Conservation (phyloP, 2,113 vertebrate genomes). For the Lontra canadensis region DNA sequence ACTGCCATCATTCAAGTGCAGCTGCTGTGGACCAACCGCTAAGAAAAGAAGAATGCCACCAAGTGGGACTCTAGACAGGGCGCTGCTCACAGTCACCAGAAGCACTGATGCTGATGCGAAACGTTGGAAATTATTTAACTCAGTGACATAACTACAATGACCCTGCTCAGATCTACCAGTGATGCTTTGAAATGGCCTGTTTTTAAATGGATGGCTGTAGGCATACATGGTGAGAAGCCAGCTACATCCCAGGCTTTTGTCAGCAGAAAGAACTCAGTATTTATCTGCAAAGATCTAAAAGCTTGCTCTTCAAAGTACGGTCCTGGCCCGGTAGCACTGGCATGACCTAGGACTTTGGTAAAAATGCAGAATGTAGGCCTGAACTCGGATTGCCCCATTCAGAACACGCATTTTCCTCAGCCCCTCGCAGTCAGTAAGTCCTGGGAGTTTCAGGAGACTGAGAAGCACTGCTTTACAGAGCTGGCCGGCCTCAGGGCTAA, state of each 20-base stretch:
- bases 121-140: constrained; percentile 21
- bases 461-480: not conserved
- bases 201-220: not conserved
- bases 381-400: not conserved
- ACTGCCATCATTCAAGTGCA: not conserved
- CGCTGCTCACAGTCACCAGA: not conserved
- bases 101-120: not conserved
- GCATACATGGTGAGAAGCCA: not conserved
- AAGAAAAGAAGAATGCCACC: not conserved
- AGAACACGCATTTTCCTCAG: not conserved
- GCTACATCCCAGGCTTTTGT: not conserved
- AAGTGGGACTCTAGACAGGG: not conserved
- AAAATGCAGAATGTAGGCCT: not conserved
- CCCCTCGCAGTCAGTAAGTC: not conserved
- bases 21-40: not conserved
- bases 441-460: not conserved
- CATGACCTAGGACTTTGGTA: not conserved
- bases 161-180: not conserved
- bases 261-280: not conserved
- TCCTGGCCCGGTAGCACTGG: not conserved
- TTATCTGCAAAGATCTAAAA: not conserved
- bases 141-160: not conserved
- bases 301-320: not conserved
- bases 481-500: not conserved
- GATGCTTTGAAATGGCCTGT: not conserved